Conservation (phyloP, 1,140 invertebrate genomes). For the Eurytemora carolleeae region DNA sequence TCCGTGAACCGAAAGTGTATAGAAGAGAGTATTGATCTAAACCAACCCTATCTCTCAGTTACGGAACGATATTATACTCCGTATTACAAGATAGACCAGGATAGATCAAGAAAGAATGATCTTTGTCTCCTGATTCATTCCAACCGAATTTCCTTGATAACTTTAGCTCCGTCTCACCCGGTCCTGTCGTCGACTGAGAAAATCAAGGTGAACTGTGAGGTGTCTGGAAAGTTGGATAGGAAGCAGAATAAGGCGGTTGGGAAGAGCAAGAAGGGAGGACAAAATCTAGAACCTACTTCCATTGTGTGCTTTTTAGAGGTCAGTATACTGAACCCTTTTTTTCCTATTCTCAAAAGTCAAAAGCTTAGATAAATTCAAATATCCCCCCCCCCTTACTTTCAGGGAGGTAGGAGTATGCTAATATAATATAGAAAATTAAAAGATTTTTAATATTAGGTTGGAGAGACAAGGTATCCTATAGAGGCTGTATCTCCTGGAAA, state of each 20-base stretch:
- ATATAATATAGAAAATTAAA: background rate
- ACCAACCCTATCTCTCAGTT: background rate
- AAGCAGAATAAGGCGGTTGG: background rate
- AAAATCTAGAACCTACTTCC: background rate
- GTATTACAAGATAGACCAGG: background rate
- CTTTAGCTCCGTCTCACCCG: background rate
- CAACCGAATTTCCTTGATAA: background rate
- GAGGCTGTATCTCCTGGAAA: background rate
- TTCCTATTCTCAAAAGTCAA: no score
- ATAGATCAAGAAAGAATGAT: background rate
- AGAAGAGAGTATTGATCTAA: background rate
- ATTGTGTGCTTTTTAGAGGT: constrained; percentile 2
- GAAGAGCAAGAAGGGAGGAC: background rate
- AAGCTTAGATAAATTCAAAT: no score
- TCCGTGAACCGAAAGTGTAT: no score
- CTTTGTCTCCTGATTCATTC: constrained; percentile 2
- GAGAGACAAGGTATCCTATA: background rate
- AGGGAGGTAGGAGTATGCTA: background rate
- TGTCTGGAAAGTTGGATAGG: background rate
- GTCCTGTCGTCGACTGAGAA: background rate
- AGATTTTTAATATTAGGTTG: background rate
- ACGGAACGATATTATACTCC: background rate
- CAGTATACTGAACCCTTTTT: background rate
- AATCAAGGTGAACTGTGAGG: background rate
- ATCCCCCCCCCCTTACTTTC: no score